These are phyloP conservation scores for Lucinisca nassula DNA, from an alignment of 2,888 invertebrate genomes.

Conservation along the genomic window DNA sequence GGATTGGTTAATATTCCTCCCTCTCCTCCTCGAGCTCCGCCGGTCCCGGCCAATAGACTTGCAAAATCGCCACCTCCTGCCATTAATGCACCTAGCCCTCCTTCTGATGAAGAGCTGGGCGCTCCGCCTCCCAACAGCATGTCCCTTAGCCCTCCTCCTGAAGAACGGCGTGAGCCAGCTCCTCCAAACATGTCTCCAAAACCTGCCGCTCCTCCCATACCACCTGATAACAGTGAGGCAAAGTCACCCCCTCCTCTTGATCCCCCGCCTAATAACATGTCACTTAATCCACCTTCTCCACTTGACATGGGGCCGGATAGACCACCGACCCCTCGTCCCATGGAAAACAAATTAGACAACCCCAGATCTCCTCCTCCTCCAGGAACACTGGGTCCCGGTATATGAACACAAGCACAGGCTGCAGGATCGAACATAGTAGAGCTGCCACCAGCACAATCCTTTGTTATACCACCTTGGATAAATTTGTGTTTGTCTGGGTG, in stretches of 20 bases:
- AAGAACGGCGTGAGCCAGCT: not conserved
- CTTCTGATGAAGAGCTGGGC: not conserved
- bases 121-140: not conserved
- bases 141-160: not conserved
- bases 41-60: not conserved
- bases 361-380: not conserved
- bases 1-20: no score
- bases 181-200: not conserved
- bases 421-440: not conserved
- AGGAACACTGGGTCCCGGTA: not conserved
- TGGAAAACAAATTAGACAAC: not conserved
- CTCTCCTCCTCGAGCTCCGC: no score
- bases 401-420: not conserved
- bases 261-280: not conserved
- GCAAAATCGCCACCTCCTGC: not conserved
- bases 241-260: not conserved
- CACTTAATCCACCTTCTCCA: not conserved
- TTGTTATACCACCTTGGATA: not conserved
- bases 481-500: not conserved
- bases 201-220: not conserved
- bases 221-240: not conserved
- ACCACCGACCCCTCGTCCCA: not conserved
- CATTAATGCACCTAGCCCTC: not conserved
- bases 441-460: not conserved
- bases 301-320: not conserved